phyloP scores from a whole-genome alignment of 2,113 vertebrate genomes.

The Pao palembangensis region DNA sequence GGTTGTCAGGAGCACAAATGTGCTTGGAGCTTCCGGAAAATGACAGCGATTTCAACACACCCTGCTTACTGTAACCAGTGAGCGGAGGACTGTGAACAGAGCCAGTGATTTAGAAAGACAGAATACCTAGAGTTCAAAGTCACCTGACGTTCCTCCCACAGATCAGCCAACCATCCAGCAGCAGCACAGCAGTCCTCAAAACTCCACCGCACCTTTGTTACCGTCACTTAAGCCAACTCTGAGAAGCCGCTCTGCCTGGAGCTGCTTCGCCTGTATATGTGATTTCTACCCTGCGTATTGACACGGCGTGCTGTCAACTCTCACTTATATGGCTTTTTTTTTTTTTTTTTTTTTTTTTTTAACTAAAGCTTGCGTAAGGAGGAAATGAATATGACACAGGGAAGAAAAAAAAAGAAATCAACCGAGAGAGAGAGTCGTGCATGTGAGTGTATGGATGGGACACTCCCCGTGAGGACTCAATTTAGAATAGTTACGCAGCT shows the following conservation, averaged over 20 bases:
- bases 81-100: no score
- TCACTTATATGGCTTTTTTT: conserved; percentile 41
- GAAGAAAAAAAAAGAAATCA: conserved; percentile 24
- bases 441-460: conserved; percentile 14
- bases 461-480: conserved; percentile 51
- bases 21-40: conserved; percentile 25
- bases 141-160: conserved; percentile 10
- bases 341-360: not conserved
- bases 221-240: not conserved
- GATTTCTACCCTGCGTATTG: not conserved
- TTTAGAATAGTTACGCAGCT: conserved; percentile 27
- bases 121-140: conserved; percentile 29
- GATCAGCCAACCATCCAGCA: conserved; percentile 39
- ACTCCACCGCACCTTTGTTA: no score
- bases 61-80: not conserved
- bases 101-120: not conserved
- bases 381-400: conserved; percentile 64
- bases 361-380: conserved; percentile 39
- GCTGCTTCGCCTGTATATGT: not conserved
- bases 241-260: not conserved
- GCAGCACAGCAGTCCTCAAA: not conserved
- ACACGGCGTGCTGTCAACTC: conserved; percentile 34
- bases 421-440: conserved; percentile 10
- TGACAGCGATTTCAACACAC: conserved; percentile 29
- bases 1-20: not conserved